These are phyloP conservation scores for Grapholita molesta DNA, from an alignment of 1,140 invertebrate species.

Conservation along the genomic window DNA sequence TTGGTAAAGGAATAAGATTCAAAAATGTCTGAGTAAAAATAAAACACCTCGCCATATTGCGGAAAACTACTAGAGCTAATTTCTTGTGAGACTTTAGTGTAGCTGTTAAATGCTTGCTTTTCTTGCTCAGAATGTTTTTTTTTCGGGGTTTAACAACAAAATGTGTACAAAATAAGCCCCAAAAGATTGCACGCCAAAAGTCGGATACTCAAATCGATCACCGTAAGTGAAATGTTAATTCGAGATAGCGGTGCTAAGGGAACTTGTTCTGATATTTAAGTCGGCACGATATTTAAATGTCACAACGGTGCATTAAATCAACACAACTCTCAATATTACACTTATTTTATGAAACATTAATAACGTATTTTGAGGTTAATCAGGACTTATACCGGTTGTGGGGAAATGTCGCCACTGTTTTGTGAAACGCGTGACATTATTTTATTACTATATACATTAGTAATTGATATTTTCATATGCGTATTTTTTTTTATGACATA, in stretches of 20 bases:
- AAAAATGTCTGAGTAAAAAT: too few species aligned
- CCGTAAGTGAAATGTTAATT: background rate
- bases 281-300: conserved; percentile 7
- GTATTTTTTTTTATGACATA: too few species aligned
- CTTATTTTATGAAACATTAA: background rate
- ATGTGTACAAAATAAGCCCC: background rate
- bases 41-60: too few species aligned
- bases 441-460: too few species aligned
- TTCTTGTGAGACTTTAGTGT: too few species aligned
- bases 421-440: background rate
- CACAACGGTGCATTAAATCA: background rate
- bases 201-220: background rate
- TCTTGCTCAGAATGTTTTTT: too few species aligned
- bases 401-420: background rate
- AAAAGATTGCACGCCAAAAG: background rate
- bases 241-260: background rate
- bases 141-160: too few species aligned
- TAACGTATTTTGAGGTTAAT: conserved; percentile 1
- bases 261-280: conserved; percentile 7
- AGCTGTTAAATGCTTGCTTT: too few species aligned
- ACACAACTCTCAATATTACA: background rate
- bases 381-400: background rate
- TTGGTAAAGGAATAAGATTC: too few species aligned
- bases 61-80: too few species aligned
- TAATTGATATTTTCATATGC: too few species aligned